Conservation (phyloP, 2,888 invertebrate genomes). For the Trissoscelio sp. region DNA sequence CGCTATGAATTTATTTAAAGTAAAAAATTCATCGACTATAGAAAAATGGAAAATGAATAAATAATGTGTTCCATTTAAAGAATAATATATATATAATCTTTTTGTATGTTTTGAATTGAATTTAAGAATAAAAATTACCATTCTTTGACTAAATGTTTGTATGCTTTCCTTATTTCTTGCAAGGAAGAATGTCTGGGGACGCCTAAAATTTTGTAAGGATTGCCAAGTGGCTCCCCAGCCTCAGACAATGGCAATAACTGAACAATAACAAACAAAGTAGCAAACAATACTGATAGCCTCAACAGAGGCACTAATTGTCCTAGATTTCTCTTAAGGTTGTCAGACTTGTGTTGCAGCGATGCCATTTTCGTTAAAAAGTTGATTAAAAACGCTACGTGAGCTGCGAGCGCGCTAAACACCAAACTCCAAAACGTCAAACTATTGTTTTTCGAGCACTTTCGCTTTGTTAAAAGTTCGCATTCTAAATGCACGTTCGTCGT, state of each 20-base stretch:
- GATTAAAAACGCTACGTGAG: slow-evolving; percentile 73
- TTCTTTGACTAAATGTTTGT: slow-evolving; percentile 95
- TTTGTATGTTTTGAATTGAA: too few species aligned
- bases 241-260: slow-evolving; percentile 75
- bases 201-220: slow-evolving; percentile 94
- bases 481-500: slow-evolving; percentile 26
- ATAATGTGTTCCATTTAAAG: too few species aligned
- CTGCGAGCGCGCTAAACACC: slow-evolving; percentile 18
- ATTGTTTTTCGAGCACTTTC: slow-evolving; percentile 13
- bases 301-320: slow-evolving; percentile 71
- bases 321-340: slow-evolving; percentile 71
- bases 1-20: too few species aligned
- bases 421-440: slow-evolving; percentile 15
- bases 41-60: too few species aligned
- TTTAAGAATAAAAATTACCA: slow-evolving; percentile 91
- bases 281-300: slow-evolving; percentile 76
- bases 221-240: slow-evolving; percentile 85
- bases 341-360: slow-evolving; percentile 72
- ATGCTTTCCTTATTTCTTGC: slow-evolving; percentile 94
- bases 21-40: too few species aligned
- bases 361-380: slow-evolving; percentile 74
- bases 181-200: slow-evolving; percentile 89
- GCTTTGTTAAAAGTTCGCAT: slow-evolving; percentile 37
- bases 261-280: slow-evolving; percentile 74
- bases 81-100: too few species aligned